Evolutionary conservation across 1,140 invertebrate species (phyloP).

Genomic region (Dendrolimus kikuchii): DNA sequence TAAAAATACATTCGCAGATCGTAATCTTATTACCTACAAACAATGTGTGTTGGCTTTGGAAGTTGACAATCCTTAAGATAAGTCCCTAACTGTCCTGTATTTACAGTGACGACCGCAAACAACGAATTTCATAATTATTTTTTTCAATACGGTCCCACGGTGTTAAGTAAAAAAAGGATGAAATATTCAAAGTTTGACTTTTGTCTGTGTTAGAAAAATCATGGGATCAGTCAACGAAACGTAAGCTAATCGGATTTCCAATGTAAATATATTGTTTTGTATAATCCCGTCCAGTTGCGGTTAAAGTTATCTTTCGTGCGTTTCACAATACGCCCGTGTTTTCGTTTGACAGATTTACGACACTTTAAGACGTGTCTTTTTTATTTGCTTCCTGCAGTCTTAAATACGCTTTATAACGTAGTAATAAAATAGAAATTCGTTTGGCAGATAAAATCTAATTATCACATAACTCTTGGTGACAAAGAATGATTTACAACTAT

Average conservation of each 20-base stretch:
- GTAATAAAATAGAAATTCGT: not conserved
- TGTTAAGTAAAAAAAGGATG: slow-evolving; percentile 20
- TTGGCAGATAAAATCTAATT: not conserved
- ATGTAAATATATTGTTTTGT: slow-evolving; percentile 48
- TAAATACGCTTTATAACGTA: not conserved
- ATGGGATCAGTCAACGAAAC: slow-evolving; percentile 29
- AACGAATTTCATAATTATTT: slow-evolving; percentile 37
- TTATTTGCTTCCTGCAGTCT: slow-evolving; percentile 2
- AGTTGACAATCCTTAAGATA: slow-evolving; percentile 3
- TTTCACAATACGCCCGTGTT: slow-evolving; percentile 7
- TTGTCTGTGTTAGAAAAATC: slow-evolving; percentile 20
- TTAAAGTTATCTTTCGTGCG: slow-evolving; percentile 13
- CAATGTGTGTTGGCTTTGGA: slow-evolving; percentile 23
- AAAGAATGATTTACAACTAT: slow-evolving; percentile 6
- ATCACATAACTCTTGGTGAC: no score
- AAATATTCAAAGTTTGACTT: slow-evolving; percentile 26
- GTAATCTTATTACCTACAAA: slow-evolving; percentile 41
- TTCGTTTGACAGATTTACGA: slow-evolving; percentile 39
- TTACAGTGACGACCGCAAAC: slow-evolving; percentile 28
- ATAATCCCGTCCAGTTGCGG: slow-evolving; percentile 46
- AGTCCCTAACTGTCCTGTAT: not conserved
- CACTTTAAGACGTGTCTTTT: slow-evolving; percentile 8
- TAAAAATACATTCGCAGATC: slow-evolving; percentile 11
- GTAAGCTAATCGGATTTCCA: slow-evolving; percentile 54
- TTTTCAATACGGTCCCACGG: slow-evolving; percentile 26